phyloP scores from a whole-genome alignment of 1,140 invertebrate genomes.

The Drosophila mauritiana region DNA sequence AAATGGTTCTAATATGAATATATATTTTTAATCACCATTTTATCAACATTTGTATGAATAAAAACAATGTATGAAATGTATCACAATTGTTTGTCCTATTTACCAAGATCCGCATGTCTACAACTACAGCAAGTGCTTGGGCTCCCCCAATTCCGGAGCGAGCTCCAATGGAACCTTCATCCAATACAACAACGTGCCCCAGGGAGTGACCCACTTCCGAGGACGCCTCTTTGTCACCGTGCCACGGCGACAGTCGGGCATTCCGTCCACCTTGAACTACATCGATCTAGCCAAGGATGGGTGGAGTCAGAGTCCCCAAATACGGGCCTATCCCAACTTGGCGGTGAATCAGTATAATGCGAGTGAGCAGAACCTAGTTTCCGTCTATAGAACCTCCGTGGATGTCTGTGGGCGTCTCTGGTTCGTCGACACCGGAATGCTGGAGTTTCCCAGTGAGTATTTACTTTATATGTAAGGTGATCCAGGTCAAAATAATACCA shows the following conservation, averaged over 20 bases:
- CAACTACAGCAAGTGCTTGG: background rate
- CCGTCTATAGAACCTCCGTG: constrained; percentile 88
- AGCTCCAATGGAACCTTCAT: constrained; percentile 50
- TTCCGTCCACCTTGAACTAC: constrained; percentile 90
- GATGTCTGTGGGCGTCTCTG: constrained; percentile 90
- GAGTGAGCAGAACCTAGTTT: constrained; percentile 85
- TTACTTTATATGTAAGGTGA: background rate
- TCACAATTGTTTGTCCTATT: background rate
- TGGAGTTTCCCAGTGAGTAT: constrained; percentile 74
- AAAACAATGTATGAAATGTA: too few relatives aligned
- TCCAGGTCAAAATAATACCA: background rate
- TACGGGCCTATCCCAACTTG: constrained; percentile 88
- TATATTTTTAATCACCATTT: too few relatives aligned
- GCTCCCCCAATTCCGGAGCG: background rate
- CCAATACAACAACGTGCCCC: constrained; percentile 89
- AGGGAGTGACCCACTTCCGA: constrained; percentile 88
- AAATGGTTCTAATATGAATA: too few relatives aligned
- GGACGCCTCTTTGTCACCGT: constrained; percentile 90
- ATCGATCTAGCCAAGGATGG: constrained; percentile 85
- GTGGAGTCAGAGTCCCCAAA: constrained; percentile 85
- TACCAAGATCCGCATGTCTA: background rate
- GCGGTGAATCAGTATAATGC: constrained; percentile 86
- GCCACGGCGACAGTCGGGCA: constrained; percentile 88
- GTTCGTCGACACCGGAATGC: constrained; percentile 89
- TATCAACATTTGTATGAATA: too few relatives aligned